Evolutionary conservation across 2,888 invertebrate genomes (phyloP), one percentile per base, ranked within the genome.

Genomic region (Papilio protenor): DNA sequence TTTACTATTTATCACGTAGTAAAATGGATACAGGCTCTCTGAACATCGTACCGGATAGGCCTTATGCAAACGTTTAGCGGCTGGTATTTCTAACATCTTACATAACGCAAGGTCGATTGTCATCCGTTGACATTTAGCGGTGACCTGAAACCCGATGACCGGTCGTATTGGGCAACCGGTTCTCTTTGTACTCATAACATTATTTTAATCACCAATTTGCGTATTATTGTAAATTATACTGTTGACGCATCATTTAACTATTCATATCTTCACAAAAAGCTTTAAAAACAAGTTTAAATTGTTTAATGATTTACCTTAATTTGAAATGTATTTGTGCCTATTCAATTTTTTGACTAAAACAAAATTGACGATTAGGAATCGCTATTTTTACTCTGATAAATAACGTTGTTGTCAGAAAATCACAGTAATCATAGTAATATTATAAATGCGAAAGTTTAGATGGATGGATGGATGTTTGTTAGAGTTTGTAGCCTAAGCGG

Each of bases 91-190:
- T 90, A 89, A 86, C 76, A 85, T 88, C 88, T 93, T 92, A 93
- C 84, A 85, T 92, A 92, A 93, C 79, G 83, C 90, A 94, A 94
- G 93, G 94, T 92, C 92, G 86, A 76, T 83, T 87, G 81, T 87
- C 92, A 85, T 91, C 92, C 81, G 81, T 89, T 94, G 94, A 92
- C 94, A 94, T 94, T 94, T 94, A 90, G 83, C 79, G 78, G 79
- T 82, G 81, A 82, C 83, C 84, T 85, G 85, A 83, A 85, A 84
- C 83, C 84, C 83, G 61, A 85, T 92, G 92, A 91, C 92, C 92
- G 91, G 88, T 87, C 88, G 81, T 82, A 87, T 91, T 91, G 88
- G 85, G 87, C 86, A 93, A 94, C 92, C 89, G 83, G 92, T 92
- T 92, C 86, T 87, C 72, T 75, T 75, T 73, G 73, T 78, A 73